These are phyloP conservation scores for Mactromeris polynyma DNA, from an alignment of 2,888 invertebrate species.

Conservation along the genomic window DNA sequence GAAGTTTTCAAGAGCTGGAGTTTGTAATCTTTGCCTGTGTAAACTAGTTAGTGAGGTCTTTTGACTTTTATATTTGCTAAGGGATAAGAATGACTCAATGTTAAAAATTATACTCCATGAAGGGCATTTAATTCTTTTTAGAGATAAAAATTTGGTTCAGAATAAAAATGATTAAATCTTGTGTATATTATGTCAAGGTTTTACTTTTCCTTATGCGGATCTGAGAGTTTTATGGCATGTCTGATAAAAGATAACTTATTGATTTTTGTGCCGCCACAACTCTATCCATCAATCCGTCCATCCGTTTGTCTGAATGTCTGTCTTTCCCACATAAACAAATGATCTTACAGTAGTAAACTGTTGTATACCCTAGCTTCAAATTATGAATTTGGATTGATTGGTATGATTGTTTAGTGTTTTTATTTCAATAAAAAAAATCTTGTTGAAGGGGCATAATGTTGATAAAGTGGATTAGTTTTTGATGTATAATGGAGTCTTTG, in stretches of 20 bases:
- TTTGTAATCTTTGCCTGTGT: not conserved
- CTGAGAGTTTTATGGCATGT: no score
- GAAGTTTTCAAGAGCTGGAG: not conserved
- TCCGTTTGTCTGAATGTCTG: no score
- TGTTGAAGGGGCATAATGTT: constrained; percentile 14
- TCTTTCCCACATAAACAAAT: no score
- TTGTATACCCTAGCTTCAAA: not conserved
- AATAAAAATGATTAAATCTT: not conserved
- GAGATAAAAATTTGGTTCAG: not conserved
- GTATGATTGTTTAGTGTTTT: not conserved
- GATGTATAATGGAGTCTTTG: constrained; percentile 12
- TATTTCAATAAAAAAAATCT: constrained; percentile 13
- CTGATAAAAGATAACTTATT: no score
- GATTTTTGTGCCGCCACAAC: no score
- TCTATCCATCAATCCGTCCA: no score
- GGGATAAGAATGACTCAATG: not conserved
- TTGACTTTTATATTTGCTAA: not conserved
- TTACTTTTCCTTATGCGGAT: no score
- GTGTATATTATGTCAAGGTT: not conserved
- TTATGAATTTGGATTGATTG: not conserved
- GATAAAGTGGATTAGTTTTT: constrained; percentile 33
- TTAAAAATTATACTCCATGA: not conserved
- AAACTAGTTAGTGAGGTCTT: not conserved
- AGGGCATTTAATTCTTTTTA: not conserved
- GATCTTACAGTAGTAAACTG: not conserved